Conservation (phyloP, 92 coral and sea anemone species). For the Scolanthus callimorphus region DNA sequence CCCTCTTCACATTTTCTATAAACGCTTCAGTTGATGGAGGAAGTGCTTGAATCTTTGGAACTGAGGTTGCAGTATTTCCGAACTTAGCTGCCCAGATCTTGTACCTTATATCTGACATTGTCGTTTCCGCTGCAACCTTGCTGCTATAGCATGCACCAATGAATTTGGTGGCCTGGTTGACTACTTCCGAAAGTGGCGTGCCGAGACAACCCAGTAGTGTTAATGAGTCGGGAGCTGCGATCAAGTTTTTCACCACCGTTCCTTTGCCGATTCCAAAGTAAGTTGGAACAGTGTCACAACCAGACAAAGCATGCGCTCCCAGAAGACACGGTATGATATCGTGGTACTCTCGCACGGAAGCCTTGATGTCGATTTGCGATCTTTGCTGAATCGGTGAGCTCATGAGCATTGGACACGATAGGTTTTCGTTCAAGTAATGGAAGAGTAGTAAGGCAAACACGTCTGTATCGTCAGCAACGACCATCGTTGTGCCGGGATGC, state of each 20-base stretch:
- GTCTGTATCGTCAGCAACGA: conserved; percentile 72
- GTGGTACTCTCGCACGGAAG: conserved; percentile 46
- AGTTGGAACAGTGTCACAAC: conserved; percentile 70
- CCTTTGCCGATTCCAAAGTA: conserved; percentile 61
- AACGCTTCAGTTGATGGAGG: conserved; percentile 54
- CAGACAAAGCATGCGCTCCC: conserved; percentile 57
- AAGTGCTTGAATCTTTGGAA: conserved; percentile 44
- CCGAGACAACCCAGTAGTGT: conserved; percentile 30
- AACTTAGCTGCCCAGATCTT: conserved; percentile 56
- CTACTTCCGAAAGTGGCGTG: conserved; percentile 30
- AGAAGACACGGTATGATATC: conserved; percentile 50
- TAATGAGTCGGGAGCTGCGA: conserved; percentile 54
- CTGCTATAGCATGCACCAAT: conserved; percentile 49
- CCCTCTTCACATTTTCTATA: conserved; percentile 46
- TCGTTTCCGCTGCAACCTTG: conserved; percentile 14
- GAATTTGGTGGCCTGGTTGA: conserved; percentile 46
- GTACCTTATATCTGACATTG: conserved; percentile 45
- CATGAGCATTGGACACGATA: conserved; percentile 48
- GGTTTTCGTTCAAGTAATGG: conserved; percentile 49
- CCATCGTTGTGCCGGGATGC: conserved; percentile 29
- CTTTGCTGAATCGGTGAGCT: conserved; percentile 60
- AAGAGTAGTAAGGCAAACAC: conserved; percentile 57
- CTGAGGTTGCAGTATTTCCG: conserved; percentile 44
- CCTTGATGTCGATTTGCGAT: conserved; percentile 49
- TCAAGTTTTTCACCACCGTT: conserved; percentile 43